phyloP scores from a whole-genome alignment of 2,797 vertebrate genomes.

The Champsocephalus esox region DNA sequence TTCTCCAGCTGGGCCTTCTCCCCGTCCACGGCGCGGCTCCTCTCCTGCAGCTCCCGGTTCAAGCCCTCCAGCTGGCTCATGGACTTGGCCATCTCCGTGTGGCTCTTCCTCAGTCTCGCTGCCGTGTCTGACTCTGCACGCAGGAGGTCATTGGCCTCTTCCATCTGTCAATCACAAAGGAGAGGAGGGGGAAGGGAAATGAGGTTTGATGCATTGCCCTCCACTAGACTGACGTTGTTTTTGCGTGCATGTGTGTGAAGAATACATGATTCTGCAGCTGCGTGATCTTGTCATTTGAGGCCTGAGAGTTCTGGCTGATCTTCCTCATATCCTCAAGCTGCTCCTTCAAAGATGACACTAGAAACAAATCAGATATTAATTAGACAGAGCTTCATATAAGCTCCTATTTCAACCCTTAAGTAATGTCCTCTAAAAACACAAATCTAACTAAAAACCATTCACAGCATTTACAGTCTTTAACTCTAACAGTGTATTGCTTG shows the following conservation, averaged over 20 bases:
- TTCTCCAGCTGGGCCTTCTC: slow-evolving; percentile 92
- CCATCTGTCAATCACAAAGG: slow-evolving; percentile 84
- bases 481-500: slow-evolving; percentile 12
- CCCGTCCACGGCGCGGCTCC: slow-evolving; percentile 88
- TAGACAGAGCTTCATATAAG: not conserved
- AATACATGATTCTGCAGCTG: slow-evolving; percentile 97
- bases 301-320: slow-evolving; percentile 94
- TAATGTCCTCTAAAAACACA: not conserved
- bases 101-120: slow-evolving; percentile 93
- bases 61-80: slow-evolving; percentile 92
- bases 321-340: slow-evolving; percentile 97
- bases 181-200: not conserved
- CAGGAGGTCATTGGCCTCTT: slow-evolving; percentile 95
- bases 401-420: not conserved
- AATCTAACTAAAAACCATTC: too few relatives aligned
- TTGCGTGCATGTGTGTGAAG: not conserved
- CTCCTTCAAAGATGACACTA: slow-evolving; percentile 97
- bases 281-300: slow-evolving; percentile 93
- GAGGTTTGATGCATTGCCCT: not conserved
- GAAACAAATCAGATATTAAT: slow-evolving; percentile 15
- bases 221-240: not conserved
- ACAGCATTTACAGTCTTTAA: not conserved
- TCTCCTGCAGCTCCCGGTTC: slow-evolving; percentile 96
- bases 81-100: slow-evolving; percentile 94
- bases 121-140: slow-evolving; percentile 96